Base-by-base conservation (phyloP, 2,113 vertebrate genomes). In the Apteryx mantelli region DNA sequence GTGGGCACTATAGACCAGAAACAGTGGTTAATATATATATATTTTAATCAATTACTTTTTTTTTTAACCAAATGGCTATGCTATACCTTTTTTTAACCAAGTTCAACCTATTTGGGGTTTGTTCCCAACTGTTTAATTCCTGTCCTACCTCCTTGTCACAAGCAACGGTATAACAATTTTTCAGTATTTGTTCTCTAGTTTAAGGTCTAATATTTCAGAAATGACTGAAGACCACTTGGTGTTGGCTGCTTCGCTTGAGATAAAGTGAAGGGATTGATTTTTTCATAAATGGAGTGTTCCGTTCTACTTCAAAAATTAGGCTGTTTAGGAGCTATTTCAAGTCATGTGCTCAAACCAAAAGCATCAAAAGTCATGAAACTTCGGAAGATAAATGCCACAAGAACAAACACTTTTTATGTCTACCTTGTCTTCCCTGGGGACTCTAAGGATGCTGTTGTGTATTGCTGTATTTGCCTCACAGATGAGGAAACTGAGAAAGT, bases 1-100 rank as follows among this genome's bases (percentile, higher is more conserved):
- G 99, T 99, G 68, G 99, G 99, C 97, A 99, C 99, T 99, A 63
- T 1, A 95, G 93, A 90, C 30, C 66, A 97, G 55, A 87, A 68
- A 73, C 7, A 1, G 6, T 8, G 40, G 46, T 88, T 84, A 91
- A 61, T 17, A 38, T 38, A 38, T 38, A 38, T 38, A 38, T 38
- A 36, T 46, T 60, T 60, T 34, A 60, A 73, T 8, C 66, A 56
- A n/a, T 4, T 61, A 30, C 30, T 42, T 14, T 85, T 78, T 19
- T 44, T 95, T 84, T 44, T n/a, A 70, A 90, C 38, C 5, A 0
- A 30, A 65, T 16, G 14, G 30, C 25, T 65, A 40, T 40, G 12
- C 32, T 40, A 11, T 3, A 46, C 2, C 3, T 91, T 89, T 75
- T 14, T 20, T 71, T 75, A 61, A 83, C 2, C 19, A 38, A 65